A percentile compares a stretch with the other conserved stretches of the same genome.
Conservation (phyloP, 2,797 vertebrate genomes). For the Falco rusticolus region DNA sequence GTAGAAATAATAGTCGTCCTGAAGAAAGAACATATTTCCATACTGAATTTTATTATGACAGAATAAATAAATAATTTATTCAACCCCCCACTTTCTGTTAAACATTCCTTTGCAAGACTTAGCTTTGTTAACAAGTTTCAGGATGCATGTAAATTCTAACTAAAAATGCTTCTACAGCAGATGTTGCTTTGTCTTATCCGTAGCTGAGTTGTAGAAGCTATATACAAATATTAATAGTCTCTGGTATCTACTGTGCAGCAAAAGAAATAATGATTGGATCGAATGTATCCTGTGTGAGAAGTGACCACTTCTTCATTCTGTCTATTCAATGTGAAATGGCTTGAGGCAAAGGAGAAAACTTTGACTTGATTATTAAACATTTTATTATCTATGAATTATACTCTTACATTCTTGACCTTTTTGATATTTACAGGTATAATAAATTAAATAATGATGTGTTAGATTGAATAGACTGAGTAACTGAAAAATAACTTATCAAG, state of each 20-base stretch:
- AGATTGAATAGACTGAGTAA: not conserved
- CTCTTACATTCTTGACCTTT: not conserved
- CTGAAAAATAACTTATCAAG: not conserved
- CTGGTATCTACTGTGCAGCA: not conserved
- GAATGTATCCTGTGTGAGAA: not conserved
- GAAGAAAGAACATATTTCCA: not conserved
- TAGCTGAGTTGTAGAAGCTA: not conserved
- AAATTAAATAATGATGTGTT: not conserved
- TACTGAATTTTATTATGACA: not conserved
- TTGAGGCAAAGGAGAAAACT: not conserved
- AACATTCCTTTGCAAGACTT: not conserved
- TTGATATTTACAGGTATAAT: not conserved
- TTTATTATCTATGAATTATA: not conserved
- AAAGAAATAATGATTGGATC: not conserved
- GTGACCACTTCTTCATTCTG: not conserved
- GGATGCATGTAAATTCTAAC: not conserved
- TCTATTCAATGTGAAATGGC: not conserved
- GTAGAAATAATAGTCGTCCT: not conserved
- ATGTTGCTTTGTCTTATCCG: not conserved
- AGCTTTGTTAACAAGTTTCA: not conserved
- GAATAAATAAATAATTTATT: not conserved
- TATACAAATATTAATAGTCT: not conserved
- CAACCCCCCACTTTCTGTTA: not conserved
- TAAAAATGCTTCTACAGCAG: not conserved
- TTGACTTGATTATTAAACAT: not conserved